Base-by-base conservation (phyloP, 2,113 vertebrate species). In the Mugil cephalus region DNA sequence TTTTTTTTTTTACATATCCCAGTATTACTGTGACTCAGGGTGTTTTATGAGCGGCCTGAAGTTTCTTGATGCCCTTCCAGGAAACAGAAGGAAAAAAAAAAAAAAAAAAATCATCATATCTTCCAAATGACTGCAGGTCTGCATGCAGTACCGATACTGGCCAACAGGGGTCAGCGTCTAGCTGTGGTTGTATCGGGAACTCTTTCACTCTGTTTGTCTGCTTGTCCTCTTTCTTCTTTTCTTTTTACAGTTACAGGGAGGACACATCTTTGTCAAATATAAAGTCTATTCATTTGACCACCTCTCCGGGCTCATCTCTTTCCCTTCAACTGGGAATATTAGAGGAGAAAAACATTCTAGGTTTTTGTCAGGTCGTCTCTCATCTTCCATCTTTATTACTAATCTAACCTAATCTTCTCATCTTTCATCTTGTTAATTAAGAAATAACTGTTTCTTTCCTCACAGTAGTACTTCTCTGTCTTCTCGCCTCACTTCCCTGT, bases 41-140 rank as follows among this genome's bases (percentile, higher is more conserved):
- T 18, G 17, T 69, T 73, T 77, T 46, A 69, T 53, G 50, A 18
- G 19, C 47, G 24, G 19, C 47, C 71, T 40, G 10, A 13, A 11
- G 13, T 43, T 43, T 69, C 66, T 70, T 74, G 51, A 74, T 45
- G 17, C 30, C 6, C 36, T 80, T 87, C 77, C 87, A 83, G 77
- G 79, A 89, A 83, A 67, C 63, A 38, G 53, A 40, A 61, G 68
- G 40, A 82, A 81, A 74, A 72, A 72, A 78, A 53, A 62, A 72
- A 82, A 81, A 74, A 72, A 72, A 78, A 53, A 62, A 72, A 78
- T 82, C 64, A 52, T 62, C 53, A 53, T 47, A 69, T 68, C 46
- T 66, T 64, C 73, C 54, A 15, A 35, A 19, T 35, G 45, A 56
- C 30, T 34, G 36, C 30, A 10, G 43, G 11, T 19, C 1, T 15